Evolutionary conservation across 1,140 invertebrate genomes (phyloP), one percentile per base, ranked within the genome.

Genomic region (Drosophila micromelanica): DNA sequence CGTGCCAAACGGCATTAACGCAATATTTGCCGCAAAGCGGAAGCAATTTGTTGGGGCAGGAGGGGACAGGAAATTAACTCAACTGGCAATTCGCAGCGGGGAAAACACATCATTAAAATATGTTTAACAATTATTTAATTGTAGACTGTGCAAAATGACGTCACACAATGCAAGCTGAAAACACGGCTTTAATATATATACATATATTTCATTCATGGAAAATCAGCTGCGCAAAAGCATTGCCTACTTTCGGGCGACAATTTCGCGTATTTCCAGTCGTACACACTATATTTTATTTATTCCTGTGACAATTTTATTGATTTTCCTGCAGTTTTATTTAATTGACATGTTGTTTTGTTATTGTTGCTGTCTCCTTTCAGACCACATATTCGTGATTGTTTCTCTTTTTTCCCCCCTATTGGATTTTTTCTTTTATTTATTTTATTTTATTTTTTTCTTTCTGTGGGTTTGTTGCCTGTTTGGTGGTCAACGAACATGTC

Each of bases 291-390:
- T 7, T 7, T 20, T 13, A 5, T 27, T 38, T 5, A 40, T 32
- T 27, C 30, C 42, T 54, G 76, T 76, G 65, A 65, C 56, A 74
- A 54, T 80, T 81, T 73, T 90, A 90, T 90, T 81, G 86, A 90
- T 90, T 90, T 90, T 90, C 76, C 74, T 78, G 80, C 77, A 85
- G 78, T 90, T 90, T 89, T 81, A 86, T 78, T 90, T 90, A 90
- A 90, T 90, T 90, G 84, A 84, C 76, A 90, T 84, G 84, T 78
- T 78, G 61, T 89, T 89, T 84, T 89, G 85, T 89, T 90, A 84
- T 84, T 89, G 76, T 84, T 89, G 76, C 76, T 75, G 20, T 89
- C 85, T 54, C 67, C 63, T 69, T 89, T 59, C 64, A 40, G 27
- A 46, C 11, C 37, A 45, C 30, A 13, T 8, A 15, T 13, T 32